Evolutionary conservation across 2,888 invertebrate species (phyloP), one percentile per base, ranked within the genome.

Genomic region (Pyrgus malvae): DNA sequence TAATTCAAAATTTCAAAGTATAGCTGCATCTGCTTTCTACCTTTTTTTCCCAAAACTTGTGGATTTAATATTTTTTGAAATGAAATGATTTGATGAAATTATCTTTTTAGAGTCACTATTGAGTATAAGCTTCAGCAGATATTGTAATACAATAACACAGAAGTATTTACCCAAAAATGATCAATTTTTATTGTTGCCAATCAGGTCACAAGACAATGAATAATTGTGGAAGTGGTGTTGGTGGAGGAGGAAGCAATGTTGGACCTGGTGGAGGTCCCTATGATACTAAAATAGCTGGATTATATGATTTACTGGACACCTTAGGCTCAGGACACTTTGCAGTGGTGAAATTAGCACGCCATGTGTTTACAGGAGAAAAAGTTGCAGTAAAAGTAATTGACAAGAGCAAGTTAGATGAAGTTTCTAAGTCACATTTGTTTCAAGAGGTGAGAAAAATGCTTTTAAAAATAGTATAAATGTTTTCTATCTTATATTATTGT

Each of bases 381-480:
- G 99, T 99, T 55, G 98, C 98, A 53, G 98, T 98, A 50, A 98
- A 98, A 93, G 96, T 99, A 60, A 99, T 99, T 74, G 99, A 99
- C 86, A 99, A 99, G 90, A 97, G 95, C 70, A 99, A 99, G 90
- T 90, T 99, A 70, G 99, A 99, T 87, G 97, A 98, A 70, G 95
- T 98, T 33, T 98, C 99, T 12, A 95, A 96, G 74, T 95, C 97
- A 57, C 99, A 99, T 92, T 93, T 99, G 67, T 97, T 98, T 85
- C 98, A 98, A 91, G 96, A 97, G 95, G 96, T 98, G 81, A 12
- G 12, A 44, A 29, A 38, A 17, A 16, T 19, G n/a, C 6, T 38
- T 17, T n/a, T 35, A n/a, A n/a, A n/a, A n/a, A n/a, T n/a, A n/a
- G n/a, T n/a, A n/a, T n/a, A n/a, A n/a, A n/a, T n/a, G n/a, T n/a